A percentile compares a stretch with the other conserved stretches of the same genome.
Conservation (phyloP, 1,140 invertebrate genomes). For the Drosophila willistoni region DNA sequence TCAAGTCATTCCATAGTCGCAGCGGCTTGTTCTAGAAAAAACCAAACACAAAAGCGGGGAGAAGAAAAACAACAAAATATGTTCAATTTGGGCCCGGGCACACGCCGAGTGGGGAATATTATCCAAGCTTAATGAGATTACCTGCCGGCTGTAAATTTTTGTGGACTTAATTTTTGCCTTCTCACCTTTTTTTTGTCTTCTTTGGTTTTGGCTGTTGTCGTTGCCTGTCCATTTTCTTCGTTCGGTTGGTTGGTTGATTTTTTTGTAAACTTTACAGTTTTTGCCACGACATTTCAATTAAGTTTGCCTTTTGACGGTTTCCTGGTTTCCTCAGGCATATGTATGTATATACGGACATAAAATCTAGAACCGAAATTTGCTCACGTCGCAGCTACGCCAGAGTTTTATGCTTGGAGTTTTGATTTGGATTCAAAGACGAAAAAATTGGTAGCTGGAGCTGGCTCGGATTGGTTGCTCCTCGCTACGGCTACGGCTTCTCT, state of each 20-base stretch:
- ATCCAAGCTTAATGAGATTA: slow-evolving; percentile 71
- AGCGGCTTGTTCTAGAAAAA: slow-evolving; percentile 14
- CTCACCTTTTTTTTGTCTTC: slow-evolving; percentile 26
- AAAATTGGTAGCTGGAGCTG: slow-evolving; percentile 45
- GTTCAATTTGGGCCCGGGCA: slow-evolving; percentile 58
- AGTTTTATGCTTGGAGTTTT: slow-evolving; percentile 65
- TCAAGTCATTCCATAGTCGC: slow-evolving; percentile 40
- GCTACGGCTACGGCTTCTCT: neutral
- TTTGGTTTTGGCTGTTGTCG: neutral
- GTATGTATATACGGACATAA: slow-evolving; percentile 24
- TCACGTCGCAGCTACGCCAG: slow-evolving; percentile 63
- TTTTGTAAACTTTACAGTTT: slow-evolving; percentile 64
- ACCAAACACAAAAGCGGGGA: neutral
- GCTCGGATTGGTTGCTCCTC: slow-evolving; percentile 20
- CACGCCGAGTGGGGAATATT: slow-evolving; percentile 65
- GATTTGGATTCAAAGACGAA: slow-evolving; percentile 52
- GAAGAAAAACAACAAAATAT: slow-evolving; percentile 36
- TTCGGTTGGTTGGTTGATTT: neutral
- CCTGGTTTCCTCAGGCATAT: neutral
- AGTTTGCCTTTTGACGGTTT: slow-evolving; percentile 37
- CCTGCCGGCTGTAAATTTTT: slow-evolving; percentile 64
- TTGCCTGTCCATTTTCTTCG: neutral
- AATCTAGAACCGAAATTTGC: slow-evolving; percentile 62
- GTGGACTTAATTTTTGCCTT: slow-evolving; percentile 64
- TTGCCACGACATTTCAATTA: slow-evolving; percentile 72